Conservation (phyloP, 2,888 invertebrate species). For the Pyrochroa serraticornis region DNA sequence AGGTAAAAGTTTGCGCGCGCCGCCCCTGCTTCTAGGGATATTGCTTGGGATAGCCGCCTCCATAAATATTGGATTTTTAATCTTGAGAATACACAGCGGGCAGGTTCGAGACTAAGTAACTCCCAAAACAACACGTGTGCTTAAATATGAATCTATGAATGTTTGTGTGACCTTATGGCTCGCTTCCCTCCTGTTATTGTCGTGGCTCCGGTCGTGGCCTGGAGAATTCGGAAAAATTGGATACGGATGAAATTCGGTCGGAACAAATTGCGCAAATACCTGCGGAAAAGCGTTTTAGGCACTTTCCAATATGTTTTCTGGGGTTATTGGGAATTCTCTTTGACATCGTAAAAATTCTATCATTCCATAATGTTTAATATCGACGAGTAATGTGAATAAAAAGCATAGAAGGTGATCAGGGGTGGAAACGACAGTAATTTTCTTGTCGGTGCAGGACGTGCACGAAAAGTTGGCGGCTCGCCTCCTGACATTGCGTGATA, state of each 20-base stretch:
- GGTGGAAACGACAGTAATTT: slow-evolving; percentile 3
- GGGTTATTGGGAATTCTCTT: too few species aligned
- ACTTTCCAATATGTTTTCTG: too few species aligned
- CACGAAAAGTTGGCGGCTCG: too few species aligned
- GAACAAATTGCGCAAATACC: too few species aligned
- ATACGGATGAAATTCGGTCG: too few species aligned
- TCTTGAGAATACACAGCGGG: slow-evolving; percentile 23
- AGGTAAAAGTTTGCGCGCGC: too few species aligned
- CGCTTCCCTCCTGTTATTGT: background rate
- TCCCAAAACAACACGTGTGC: slow-evolving; percentile 17
- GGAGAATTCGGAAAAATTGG: too few species aligned
- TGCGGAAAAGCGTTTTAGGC: too few species aligned
- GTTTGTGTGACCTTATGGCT: background rate
- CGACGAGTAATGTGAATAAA: background rate
- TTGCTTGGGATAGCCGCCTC: slow-evolving; percentile 15
- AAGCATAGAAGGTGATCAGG: background rate
- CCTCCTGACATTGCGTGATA: slow-evolving; percentile 6
- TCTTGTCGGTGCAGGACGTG: too few species aligned
- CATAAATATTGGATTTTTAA: slow-evolving; percentile 31
- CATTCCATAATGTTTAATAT: too few species aligned
- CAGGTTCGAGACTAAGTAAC: slow-evolving; percentile 21
- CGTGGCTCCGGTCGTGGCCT: too few species aligned
- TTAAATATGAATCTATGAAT: slow-evolving; percentile 20
- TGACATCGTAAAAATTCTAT: too few species aligned
- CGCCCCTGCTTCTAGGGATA: slow-evolving; percentile 12